Evolutionary conservation across 53 echinoderm and acorn worm species (phyloP).

Genomic region (Holothuria leucospilota): DNA sequence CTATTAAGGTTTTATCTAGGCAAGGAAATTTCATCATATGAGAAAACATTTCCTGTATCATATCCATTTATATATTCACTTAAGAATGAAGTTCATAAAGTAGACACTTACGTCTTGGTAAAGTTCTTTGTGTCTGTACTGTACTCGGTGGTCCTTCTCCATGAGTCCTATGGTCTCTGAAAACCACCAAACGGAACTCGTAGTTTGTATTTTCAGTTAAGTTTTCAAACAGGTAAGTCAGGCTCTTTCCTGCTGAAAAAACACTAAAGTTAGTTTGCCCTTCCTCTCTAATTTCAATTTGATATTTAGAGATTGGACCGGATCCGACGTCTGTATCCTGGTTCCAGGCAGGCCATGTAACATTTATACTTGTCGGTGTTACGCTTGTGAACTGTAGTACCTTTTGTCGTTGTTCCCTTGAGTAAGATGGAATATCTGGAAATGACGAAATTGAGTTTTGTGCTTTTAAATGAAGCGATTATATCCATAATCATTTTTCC

Average conservation of each 20-base stretch:
- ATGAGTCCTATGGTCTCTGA: not conserved
- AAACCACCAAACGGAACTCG: not conserved
- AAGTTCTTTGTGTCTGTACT: not conserved
- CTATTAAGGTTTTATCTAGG: too few relatives aligned
- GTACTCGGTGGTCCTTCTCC: constrained; percentile 5
- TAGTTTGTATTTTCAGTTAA: not conserved
- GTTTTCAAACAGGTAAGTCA: not conserved
- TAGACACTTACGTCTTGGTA: too few relatives aligned
- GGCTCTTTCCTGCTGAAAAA: too few relatives aligned
- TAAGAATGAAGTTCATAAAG: too few relatives aligned
- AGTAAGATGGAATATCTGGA: too few relatives aligned
- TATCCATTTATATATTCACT: too few relatives aligned
- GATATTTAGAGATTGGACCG: constrained; percentile 1
- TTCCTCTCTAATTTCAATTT: not conserved
- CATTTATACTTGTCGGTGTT: not conserved
- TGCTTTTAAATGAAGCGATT: too few relatives aligned
- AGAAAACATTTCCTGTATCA: too few relatives aligned
- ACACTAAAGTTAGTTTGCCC: not conserved
- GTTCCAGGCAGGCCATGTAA: constrained; percentile 18
- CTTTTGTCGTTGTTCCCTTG: too few relatives aligned
- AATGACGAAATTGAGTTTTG: too few relatives aligned
- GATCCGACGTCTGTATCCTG: not conserved
- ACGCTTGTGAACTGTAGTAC: not conserved
- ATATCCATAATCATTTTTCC: too few relatives aligned
- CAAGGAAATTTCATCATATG: too few relatives aligned